These are phyloP conservation scores for Phaetusa simplex DNA, from an alignment of 2,113 vertebrate genomes.

Conservation along the genomic window DNA sequence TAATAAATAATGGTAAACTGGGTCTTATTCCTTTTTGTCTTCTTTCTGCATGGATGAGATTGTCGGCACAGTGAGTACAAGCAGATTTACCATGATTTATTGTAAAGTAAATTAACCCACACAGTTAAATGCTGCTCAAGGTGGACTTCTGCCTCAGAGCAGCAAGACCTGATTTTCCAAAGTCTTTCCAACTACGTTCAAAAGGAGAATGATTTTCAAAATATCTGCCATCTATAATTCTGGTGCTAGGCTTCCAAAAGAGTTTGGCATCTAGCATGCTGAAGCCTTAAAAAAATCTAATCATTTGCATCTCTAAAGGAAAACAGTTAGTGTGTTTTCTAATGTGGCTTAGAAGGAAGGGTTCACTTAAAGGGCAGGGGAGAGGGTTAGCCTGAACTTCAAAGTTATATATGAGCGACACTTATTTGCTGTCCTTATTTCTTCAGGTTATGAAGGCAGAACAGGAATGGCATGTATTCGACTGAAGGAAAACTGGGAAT, in stretches of 20 bases:
- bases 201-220: background rate
- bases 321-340: background rate
- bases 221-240: background rate
- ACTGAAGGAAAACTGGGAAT: conserved; percentile 75
- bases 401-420: background rate
- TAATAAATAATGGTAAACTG: background rate
- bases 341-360: background rate
- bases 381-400: background rate
- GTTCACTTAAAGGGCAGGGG: background rate
- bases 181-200: background rate
- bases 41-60: background rate
- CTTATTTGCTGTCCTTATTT: background rate
- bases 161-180: background rate
- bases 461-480: conserved; percentile 86
- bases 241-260: background rate
- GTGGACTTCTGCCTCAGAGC: background rate
- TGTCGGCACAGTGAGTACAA: background rate
- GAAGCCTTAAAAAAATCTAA: background rate
- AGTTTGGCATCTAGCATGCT: background rate
- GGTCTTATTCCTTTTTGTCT: background rate
- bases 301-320: background rate
- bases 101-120: background rate
- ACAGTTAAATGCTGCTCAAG: background rate
- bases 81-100: background rate
- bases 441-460: conserved; percentile 85